Base-by-base conservation (phyloP, 2,113 vertebrate genomes). In the Dunckerocampus dactyliophorus region DNA sequence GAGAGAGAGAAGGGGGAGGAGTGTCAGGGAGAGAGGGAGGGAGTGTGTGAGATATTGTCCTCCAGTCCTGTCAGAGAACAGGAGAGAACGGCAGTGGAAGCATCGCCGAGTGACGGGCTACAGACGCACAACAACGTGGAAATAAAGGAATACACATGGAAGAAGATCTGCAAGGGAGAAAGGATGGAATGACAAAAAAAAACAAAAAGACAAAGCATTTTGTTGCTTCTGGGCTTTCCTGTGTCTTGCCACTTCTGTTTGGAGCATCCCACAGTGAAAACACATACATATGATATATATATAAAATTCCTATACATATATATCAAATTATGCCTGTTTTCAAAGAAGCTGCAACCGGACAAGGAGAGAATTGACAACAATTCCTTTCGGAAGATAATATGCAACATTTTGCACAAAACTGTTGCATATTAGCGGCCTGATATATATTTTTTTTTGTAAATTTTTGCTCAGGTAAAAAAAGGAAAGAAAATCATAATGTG, bases 281-380 rank as follows among this genome's bases (percentile, higher is more conserved):
- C 88, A 90, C 88, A 92, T 89, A 90, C 88, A 89, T 90, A 87
- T 91, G 91, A 92, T 91, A 92, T 91, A 91, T 91, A 91, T 91
- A 84, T 91, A 91, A 88, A 88, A 88, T 62, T 82, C 82, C 84
- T 92, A 87, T 92, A 92, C 89, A 91, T 92, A 91, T 89, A 89
- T 91, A 92, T 92, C 90, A 91, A 87, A 91, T 91, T 89, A 91
- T 91, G 89, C 76, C 84, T 91, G 90, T 91, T 91, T 92, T 90
- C 89, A 82, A 74, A 88, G 85, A 89, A 87, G 82, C 85, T 82
- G 84, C 82, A 79, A 75, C 68, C 45, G 87, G 85, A 88, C 80
- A 86, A 78, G 85, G 82, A 85, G 71, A 80, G 69, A 80, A 75
- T 58, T 85, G 79, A 87, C 51, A 31, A 82, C 57, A 31, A 65